Conservation (phyloP, 2,113 vertebrate species). For the Amia ocellicauda region DNA sequence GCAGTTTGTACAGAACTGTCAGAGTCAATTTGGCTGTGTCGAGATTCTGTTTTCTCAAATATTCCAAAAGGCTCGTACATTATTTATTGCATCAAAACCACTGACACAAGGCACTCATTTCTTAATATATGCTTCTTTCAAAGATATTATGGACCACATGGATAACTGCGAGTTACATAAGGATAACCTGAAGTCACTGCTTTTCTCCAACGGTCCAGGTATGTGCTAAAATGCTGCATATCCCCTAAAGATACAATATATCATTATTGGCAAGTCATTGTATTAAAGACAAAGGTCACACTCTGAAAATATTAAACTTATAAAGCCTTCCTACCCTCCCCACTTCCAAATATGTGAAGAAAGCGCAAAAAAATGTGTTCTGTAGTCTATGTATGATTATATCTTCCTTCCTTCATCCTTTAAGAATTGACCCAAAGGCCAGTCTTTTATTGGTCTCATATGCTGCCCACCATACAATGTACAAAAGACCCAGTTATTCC, state of each 20-base stretch:
- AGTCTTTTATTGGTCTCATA: slow-evolving; percentile 76
- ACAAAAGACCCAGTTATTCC: slow-evolving; percentile 76
- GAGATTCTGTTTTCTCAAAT: slow-evolving; percentile 36
- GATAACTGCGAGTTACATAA: slow-evolving; percentile 49
- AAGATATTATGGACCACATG: slow-evolving; percentile 43
- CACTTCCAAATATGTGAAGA: slow-evolving; percentile 67
- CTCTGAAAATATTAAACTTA: slow-evolving; percentile 76
- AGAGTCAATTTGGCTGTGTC: slow-evolving; percentile 30
- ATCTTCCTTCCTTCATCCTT: slow-evolving; percentile 73
- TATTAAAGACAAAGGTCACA: slow-evolving; percentile 80
- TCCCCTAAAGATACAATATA: slow-evolving; percentile 78
- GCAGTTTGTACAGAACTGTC: slow-evolving; percentile 29
- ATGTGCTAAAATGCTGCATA: slow-evolving; percentile 52
- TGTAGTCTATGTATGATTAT: slow-evolving; percentile 76
- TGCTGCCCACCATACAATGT: slow-evolving; percentile 69
- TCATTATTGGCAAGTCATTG: slow-evolving; percentile 70
- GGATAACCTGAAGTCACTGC: slow-evolving; percentile 27
- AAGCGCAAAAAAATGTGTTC: slow-evolving; percentile 73
- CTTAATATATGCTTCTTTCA: background rate
- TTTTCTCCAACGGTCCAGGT: slow-evolving; percentile 46
- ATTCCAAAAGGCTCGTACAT: slow-evolving; percentile 33
- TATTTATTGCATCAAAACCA: slow-evolving; percentile 26
- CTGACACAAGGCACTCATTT: slow-evolving; percentile 25
- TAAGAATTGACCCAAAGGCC: slow-evolving; percentile 67
- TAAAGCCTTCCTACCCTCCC: slow-evolving; percentile 56